phyloP scores from a whole-genome alignment of 2,797 vertebrate genomes.

The Anomalospiza imberbis region DNA sequence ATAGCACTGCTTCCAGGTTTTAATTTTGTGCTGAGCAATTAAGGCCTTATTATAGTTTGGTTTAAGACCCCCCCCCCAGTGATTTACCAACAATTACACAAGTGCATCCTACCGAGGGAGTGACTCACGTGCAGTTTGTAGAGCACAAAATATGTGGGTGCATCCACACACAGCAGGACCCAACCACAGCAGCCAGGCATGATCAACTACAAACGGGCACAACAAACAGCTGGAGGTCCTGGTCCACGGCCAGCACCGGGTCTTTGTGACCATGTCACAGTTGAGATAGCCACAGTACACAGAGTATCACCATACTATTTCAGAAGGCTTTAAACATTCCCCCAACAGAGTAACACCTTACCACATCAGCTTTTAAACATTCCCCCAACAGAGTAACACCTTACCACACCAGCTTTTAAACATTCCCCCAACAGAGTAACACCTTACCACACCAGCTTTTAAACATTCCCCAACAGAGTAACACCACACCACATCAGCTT shows the following conservation, averaged over 20 bases:
- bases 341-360: neutral
- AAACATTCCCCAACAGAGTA: too few relatives aligned
- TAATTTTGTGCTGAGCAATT: neutral
- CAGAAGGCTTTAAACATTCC: neutral
- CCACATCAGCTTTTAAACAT: neutral
- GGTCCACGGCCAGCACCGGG: neutral
- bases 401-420: too few relatives aligned
- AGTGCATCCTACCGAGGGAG: neutral
- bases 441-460: neutral
- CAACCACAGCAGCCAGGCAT: neutral
- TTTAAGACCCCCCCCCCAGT: neutral
- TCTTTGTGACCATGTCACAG: neutral
- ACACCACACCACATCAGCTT: too few relatives aligned
- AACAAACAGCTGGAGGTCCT: neutral
- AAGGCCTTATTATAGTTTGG: neutral
- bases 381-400: too few relatives aligned
- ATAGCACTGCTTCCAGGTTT: neutral
- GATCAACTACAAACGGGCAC: neutral
- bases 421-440: neutral
- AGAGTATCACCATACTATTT: neutral
- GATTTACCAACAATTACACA: neutral
- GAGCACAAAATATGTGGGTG: fast-evolving
- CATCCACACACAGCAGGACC: neutral
- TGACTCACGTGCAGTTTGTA: neutral
- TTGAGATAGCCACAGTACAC: neutral